Evolutionary conservation across 2,888 invertebrate species (phyloP).

Genomic region (Troglohyphantes excavatus): DNA sequence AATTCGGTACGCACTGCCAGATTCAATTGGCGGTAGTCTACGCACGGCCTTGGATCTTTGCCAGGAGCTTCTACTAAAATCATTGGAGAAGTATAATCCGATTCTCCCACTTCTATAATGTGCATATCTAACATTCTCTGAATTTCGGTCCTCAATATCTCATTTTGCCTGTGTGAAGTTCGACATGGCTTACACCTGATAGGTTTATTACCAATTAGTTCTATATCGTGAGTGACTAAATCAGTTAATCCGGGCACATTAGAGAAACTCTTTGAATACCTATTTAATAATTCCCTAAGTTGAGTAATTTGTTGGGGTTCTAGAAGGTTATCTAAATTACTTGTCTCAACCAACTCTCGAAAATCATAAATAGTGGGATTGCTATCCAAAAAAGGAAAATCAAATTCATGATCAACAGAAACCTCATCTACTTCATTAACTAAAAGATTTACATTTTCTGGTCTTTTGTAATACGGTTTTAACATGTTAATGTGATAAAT

Average conservation of each 20-base stretch:
- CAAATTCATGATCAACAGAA: too few relatives aligned
- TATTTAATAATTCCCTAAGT: neutral
- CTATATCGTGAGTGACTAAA: slow-evolving; percentile 12
- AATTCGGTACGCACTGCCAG: neutral
- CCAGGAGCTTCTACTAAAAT: neutral
- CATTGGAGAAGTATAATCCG: slow-evolving; percentile 24
- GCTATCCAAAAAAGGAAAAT: neutral
- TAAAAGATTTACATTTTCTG: neutral
- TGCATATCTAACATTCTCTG: slow-evolving; percentile 32
- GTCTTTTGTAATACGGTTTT: neutral
- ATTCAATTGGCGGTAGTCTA: neutral
- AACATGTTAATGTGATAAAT: slow-evolving; percentile 18
- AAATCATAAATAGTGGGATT: slow-evolving; percentile 33
- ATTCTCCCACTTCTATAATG: slow-evolving; percentile 16
- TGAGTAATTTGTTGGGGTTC: neutral
- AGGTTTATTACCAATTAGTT: neutral
- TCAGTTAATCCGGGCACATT: slow-evolving; percentile 5
- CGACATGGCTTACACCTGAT: neutral
- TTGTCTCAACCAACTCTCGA: neutral
- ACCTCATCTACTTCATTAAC: neutral
- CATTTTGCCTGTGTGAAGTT: slow-evolving; percentile 19
- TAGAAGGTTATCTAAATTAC: neutral
- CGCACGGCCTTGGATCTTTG: neutral
- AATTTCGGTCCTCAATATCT: slow-evolving; percentile 10
- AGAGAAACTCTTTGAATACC: neutral